A percentile compares a stretch with the other conserved stretches of the same genome.
Evolutionary conservation across 2,888 invertebrate genomes (phyloP).

Genomic region (Cataglyphis rosenhaueri): DNA sequence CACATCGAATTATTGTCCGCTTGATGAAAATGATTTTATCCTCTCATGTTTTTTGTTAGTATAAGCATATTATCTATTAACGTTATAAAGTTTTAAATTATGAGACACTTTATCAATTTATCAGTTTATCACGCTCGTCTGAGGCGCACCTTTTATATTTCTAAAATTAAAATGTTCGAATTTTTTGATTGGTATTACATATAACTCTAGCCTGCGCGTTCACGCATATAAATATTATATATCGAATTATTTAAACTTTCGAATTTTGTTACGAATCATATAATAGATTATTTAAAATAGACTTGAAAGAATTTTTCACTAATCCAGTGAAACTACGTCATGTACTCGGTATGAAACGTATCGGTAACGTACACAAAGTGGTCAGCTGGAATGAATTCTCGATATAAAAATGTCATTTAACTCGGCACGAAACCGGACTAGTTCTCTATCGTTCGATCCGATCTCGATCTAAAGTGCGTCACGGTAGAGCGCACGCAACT

Average conservation of each 20-base stretch:
- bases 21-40: neutral
- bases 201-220: neutral
- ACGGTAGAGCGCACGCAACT: constrained; percentile 67
- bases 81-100: neutral
- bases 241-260: neutral
- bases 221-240: neutral
- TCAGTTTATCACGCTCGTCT: neutral
- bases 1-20: neutral
- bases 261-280: neutral
- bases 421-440: constrained; percentile 50
- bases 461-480: constrained; percentile 61
- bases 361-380: neutral
- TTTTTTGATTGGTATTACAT: neutral
- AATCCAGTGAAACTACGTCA: neutral
- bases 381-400: constrained; percentile 29
- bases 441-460: constrained; percentile 64
- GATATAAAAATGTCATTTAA: constrained; percentile 56
- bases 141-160: neutral
- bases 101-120: neutral
- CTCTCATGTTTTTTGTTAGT: neutral
- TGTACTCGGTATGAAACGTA: neutral
- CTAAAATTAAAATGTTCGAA: neutral
- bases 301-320: neutral
- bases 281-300: neutral
- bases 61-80: neutral